phyloP scores from a whole-genome alignment of 1,140 invertebrate genomes.

The Zaprionus taronus region DNA sequence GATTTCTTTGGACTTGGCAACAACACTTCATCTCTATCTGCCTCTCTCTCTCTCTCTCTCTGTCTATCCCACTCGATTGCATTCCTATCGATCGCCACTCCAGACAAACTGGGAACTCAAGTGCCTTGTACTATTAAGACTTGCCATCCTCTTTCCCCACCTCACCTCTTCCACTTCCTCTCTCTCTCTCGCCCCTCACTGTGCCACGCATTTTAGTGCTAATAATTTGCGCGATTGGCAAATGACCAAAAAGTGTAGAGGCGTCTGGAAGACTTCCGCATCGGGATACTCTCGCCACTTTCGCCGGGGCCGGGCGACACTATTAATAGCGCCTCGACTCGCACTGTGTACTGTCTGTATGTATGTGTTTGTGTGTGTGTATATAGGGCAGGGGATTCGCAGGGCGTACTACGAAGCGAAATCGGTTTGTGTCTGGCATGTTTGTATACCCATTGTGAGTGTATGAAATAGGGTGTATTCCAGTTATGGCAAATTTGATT shows the following conservation, averaged over 20 bases:
- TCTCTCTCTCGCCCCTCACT: background rate
- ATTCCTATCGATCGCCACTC: slow-evolving; percentile 31
- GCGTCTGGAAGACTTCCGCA: slow-evolving; percentile 81
- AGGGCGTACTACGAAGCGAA: slow-evolving; percentile 29
- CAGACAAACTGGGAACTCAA: slow-evolving; percentile 27
- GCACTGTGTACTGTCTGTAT: background rate
- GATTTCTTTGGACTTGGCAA: background rate
- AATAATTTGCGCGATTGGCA: slow-evolving; percentile 71
- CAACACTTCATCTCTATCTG: background rate
- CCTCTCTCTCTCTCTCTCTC: background rate
- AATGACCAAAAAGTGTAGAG: slow-evolving; percentile 68
- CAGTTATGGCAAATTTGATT: background rate
- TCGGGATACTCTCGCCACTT: slow-evolving; percentile 53
- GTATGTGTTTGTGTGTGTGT: background rate
- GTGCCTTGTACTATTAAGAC: slow-evolving; percentile 6
- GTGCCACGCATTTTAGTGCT: slow-evolving; percentile 37
- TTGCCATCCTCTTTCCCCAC: background rate
- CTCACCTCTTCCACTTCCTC: background rate
- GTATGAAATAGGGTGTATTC: background rate
- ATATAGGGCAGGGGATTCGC: slow-evolving; percentile 33
- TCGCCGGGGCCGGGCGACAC: slow-evolving; percentile 25
- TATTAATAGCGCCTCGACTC: slow-evolving; percentile 22
- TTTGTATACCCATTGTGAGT: background rate
- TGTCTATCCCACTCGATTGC: slow-evolving; percentile 1
- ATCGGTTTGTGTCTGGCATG: slow-evolving; percentile 45